These are phyloP conservation scores for Andricus quercusramuli DNA, from an alignment of 2,888 invertebrate genomes.

Conservation along the genomic window DNA sequence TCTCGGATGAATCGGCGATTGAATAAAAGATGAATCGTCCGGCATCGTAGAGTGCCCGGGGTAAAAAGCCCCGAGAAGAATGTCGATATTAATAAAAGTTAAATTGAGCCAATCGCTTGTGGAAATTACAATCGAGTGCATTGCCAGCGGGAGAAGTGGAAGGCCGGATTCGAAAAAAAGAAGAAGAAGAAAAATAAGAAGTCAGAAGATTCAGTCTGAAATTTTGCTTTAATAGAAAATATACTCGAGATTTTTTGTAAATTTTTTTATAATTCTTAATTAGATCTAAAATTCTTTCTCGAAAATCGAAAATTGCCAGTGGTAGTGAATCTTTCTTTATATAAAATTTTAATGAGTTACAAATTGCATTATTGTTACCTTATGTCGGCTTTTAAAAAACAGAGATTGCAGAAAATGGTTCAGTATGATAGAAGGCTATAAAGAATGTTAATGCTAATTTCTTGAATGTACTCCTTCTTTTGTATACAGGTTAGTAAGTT, in stretches of 20 bases:
- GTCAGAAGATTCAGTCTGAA: slow-evolving; percentile 13
- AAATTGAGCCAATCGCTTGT: slow-evolving; percentile 72
- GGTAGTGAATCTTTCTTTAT: not conserved
- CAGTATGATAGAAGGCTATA: not conserved
- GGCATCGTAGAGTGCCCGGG: slow-evolving; percentile 58
- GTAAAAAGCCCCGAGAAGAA: slow-evolving; percentile 67
- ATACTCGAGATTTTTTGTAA: not conserved
- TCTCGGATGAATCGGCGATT: slow-evolving; percentile 70
- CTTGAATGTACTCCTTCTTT: slow-evolving; percentile 20
- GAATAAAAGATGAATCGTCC: slow-evolving; percentile 76
- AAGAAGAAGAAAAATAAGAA: slow-evolving; percentile 37
- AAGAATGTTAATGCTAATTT: slow-evolving; percentile 29
- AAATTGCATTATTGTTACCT: not conserved
- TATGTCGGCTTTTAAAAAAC: not conserved
- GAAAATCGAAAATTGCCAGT: not conserved
- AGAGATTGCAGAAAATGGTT: not conserved
- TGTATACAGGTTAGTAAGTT: slow-evolving; percentile 23
- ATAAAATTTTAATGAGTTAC: not conserved
- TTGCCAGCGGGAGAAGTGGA: slow-evolving; percentile 40
- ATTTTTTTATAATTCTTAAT: not conserved
- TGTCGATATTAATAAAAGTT: slow-evolving; percentile 76
- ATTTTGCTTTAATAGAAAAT: not conserved
- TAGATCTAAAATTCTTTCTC: not conserved
- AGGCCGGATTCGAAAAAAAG: slow-evolving; percentile 39
- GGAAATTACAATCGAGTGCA: slow-evolving; percentile 66